Evolutionary conservation across 2,888 invertebrate genomes (phyloP).

Genomic region (Drosophila subquinaria): DNA sequence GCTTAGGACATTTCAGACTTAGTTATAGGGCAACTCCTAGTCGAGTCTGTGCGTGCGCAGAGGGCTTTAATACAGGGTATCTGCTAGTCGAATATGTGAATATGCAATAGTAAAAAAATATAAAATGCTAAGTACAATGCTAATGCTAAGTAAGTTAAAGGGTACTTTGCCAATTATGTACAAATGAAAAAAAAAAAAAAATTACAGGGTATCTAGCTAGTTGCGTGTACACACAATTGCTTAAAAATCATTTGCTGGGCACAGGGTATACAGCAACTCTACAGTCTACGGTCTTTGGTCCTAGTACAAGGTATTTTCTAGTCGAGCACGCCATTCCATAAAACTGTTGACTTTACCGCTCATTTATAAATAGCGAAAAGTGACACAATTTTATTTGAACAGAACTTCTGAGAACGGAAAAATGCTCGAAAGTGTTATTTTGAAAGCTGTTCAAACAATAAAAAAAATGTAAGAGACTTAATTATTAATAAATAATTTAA

Average conservation of each 20-base stretch:
- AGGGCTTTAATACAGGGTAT: neutral
- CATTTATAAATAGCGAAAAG: neutral
- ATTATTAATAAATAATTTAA: conserved; percentile 5
- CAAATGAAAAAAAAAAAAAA: neutral
- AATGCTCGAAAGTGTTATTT: neutral
- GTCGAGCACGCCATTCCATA: neutral
- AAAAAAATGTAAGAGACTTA: conserved; percentile 1
- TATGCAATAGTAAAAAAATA: too few relatives aligned
- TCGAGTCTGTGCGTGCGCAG: neutral
- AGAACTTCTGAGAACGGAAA: conserved; percentile 20
- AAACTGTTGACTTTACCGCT: neutral
- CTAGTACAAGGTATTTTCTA: neutral
- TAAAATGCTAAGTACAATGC: too few relatives aligned
- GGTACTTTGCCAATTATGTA: too few relatives aligned
- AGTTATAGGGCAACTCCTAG: too few relatives aligned
- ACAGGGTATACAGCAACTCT: too few relatives aligned
- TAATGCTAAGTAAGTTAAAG: too few relatives aligned
- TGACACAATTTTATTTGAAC: conserved; percentile 21
- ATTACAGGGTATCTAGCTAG: neutral
- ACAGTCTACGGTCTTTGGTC: neutral
- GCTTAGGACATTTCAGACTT: too few relatives aligned
- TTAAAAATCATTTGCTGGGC: too few relatives aligned
- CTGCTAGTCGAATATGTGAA: neutral
- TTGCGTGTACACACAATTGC: neutral
- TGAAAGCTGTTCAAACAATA: conserved; percentile 52